Conservation (phyloP, 2,888 invertebrate genomes). For the Thera obeliscata region DNA sequence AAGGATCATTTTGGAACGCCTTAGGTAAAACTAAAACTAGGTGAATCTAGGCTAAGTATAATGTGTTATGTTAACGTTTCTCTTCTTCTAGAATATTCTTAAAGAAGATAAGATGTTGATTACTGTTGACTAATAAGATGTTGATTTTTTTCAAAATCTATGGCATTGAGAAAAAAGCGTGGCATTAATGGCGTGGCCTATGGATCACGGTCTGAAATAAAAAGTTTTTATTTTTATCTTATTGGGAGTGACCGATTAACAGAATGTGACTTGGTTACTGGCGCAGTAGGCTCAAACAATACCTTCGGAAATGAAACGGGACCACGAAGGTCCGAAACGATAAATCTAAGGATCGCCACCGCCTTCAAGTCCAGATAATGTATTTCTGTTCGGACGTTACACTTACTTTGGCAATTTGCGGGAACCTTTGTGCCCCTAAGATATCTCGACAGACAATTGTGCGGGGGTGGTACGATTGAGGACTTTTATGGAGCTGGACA, state of each 20-base stretch:
- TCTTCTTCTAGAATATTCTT: too few species aligned
- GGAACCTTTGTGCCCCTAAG: constrained; percentile 83
- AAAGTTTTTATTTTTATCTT: too few species aligned
- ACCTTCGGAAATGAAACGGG: constrained; percentile 70
- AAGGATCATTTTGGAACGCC: too few species aligned
- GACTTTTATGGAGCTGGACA: constrained; percentile 45
- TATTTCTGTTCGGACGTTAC: constrained; percentile 83
- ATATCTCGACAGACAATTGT: constrained; percentile 82
- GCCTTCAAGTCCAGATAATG: constrained; percentile 79
- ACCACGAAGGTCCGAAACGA: constrained; percentile 63
- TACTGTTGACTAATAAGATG: too few species aligned
- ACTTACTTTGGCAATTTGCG: constrained; percentile 84
- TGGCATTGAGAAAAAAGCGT: too few species aligned
- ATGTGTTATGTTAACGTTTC: too few species aligned
- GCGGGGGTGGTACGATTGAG: constrained; percentile 60
- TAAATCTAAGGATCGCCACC: constrained; percentile 72
- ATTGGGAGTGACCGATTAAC: neutral
- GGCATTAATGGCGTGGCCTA: too few species aligned
- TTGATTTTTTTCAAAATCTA: too few species aligned
- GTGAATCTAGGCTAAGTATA: too few species aligned
- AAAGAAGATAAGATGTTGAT: too few species aligned
- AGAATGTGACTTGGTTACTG: neutral
- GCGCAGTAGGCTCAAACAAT: constrained; percentile 34
- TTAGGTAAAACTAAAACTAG: too few species aligned
- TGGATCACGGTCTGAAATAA: too few species aligned